A percentile compares a stretch with the other conserved stretches of the same genome.
Conservation (phyloP, 1,140 invertebrate genomes). For the Drepana arcuata region DNA sequence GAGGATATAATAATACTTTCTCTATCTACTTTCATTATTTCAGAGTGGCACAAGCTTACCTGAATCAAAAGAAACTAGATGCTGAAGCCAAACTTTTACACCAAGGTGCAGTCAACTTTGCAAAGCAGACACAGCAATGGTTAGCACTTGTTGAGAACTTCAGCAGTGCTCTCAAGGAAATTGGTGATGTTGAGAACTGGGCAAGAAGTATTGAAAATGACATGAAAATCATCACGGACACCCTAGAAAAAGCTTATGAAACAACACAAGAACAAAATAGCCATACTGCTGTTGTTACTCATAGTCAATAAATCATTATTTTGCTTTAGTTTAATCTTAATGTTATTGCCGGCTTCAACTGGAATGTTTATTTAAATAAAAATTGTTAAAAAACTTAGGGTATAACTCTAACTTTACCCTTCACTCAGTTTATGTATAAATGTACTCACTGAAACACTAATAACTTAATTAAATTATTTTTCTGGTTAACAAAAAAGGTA, state of each 20-base stretch:
- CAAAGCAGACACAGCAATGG: constrained; percentile 98
- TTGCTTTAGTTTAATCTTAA: background rate
- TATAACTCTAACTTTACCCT: too few relatives aligned
- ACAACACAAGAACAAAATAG: constrained; percentile 73
- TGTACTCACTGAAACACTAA: too few relatives aligned
- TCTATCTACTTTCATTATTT: constrained; percentile 36
- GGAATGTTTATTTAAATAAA: too few relatives aligned
- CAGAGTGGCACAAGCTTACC: constrained; percentile 95
- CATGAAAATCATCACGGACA: constrained; percentile 93
- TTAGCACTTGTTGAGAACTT: constrained; percentile 94
- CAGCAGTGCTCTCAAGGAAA: constrained; percentile 96
- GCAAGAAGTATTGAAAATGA: constrained; percentile 96
- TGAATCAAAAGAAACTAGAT: constrained; percentile 98
- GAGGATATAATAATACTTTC: too few relatives aligned
- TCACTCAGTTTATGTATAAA: too few relatives aligned
- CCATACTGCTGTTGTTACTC: constrained; percentile 6
- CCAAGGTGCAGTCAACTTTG: constrained; percentile 93
- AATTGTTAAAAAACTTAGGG: too few relatives aligned
- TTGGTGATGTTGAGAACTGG: constrained; percentile 99
- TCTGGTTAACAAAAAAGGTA: too few relatives aligned
- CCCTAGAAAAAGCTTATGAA: constrained; percentile 96
- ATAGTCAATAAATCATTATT: constrained; percentile 25
- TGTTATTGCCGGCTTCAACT: background rate
- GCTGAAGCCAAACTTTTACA: constrained; percentile 98
- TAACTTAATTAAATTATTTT: too few relatives aligned